Evolutionary conservation across 2,888 invertebrate species (phyloP), one percentile per base, ranked within the genome.

Genomic region (Anodontia alba): DNA sequence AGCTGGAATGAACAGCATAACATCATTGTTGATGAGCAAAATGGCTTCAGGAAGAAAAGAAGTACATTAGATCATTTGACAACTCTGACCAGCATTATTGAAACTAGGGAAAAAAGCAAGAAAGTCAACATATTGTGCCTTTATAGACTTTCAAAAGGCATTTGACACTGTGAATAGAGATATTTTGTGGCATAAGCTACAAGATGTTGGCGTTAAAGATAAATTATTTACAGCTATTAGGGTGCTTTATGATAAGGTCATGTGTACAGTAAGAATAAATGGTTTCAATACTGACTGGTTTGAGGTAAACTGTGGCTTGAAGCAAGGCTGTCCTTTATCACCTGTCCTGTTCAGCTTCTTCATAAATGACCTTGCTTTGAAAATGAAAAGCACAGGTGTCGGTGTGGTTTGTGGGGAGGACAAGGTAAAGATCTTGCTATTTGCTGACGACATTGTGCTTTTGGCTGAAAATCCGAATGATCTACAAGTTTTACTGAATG

Each of bases 31-130:
- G 79, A 79, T 57, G 62, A 70, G 49, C 74, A 74, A 51, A 79
- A 74, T 49, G 71, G 71, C 57, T 80, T 80, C 66, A 62, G 74
- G 51, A 80, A 71, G n/a, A 71, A 69, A 33, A 42, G 74, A 46
- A 74, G 74, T 26, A 75, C 79, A 46, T 15, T 75, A 29, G 80
- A 76, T 38, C 75, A 75, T 46, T 26, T 80, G 33, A 51, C 42
- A 26, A 33, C 75, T 17, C 66, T 80, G 42, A 71, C 72, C 12
- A n/a, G 42, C 67, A 36, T 67, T 67, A 67, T 67, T 36, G 67
- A 67, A 67, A 67, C 67, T 3, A 67, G 42, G 29, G 23, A n/a
- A 36, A 29, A n/a, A 26, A 12, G 15, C n/a, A 38, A 38, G 23
- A 36, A 36, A 38, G 20, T 42, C 67, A 10, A 67, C 67, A 20